Evolutionary conservation across 1,140 invertebrate species (phyloP).

Genomic region (Oryzaephilus surinamensis): DNA sequence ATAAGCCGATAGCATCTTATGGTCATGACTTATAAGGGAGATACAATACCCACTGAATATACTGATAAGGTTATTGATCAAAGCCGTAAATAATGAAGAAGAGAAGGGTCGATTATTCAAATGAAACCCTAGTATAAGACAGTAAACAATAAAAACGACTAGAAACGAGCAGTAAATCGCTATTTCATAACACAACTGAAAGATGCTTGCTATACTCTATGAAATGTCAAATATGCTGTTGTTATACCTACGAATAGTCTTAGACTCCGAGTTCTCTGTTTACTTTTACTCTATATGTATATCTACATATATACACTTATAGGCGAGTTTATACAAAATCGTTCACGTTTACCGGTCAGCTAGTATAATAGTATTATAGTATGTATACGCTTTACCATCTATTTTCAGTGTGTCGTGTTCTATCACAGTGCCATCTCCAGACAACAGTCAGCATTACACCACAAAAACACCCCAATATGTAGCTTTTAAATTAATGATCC

Average conservation of each 20-base stretch:
- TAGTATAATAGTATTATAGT: too few species aligned
- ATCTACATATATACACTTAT: neutral
- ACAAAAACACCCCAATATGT: conserved; percentile 39
- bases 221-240: neutral
- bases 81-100: conserved; percentile 29
- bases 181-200: too few species aligned
- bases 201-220: neutral
- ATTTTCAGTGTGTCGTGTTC: conserved; percentile 35
- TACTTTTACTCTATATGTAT: conserved; percentile 1
- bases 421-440: conserved; percentile 39
- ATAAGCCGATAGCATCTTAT: conserved; percentile 23
- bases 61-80: conserved; percentile 29
- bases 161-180: conserved; percentile 24
- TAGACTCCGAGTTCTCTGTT: conserved; percentile 3
- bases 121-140: conserved; percentile 22
- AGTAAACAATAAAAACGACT: conserved; percentile 27
- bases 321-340: too few species aligned
- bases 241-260: conserved; percentile 7
- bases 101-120: conserved; percentile 29
- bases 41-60: conserved; percentile 21
- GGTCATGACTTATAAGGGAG: conserved; percentile 25
- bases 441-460: conserved; percentile 38
- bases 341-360: conserved; percentile 6
- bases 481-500: conserved; percentile 39
- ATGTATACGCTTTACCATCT: conserved; percentile 21